Base-by-base conservation (phyloP, 1,140 invertebrate species). In the Diorhabda carinulata region DNA sequence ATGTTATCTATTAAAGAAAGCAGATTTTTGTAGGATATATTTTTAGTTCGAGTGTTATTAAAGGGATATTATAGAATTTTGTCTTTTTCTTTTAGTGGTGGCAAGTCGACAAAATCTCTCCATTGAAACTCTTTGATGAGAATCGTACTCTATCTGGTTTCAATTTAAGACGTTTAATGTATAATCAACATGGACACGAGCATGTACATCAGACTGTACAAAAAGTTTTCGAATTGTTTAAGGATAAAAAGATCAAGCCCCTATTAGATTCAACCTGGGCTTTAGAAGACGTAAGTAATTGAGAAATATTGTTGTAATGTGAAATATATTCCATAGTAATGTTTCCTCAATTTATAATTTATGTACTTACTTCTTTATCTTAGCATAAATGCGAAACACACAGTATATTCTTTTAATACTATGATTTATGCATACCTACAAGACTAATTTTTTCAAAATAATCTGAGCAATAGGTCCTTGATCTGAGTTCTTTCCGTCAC, bases 101-200 rank as follows among this genome's bases (percentile, higher is more conserved):
- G 92, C 92, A 94, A 85, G 92, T 94, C 25, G 93, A 95, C 80
- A 95, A 94, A 83, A 87, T 95, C 58, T 93, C 90, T 5, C 92
- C 93, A 2, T 88, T 95, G 73, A 95, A 94, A 82, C 82, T 96
- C 70, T 95, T 87, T 81, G 93, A 95, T 76, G 93, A 96, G 78
- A 96, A 95, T 83, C 93, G 94, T 82, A 89, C 87, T 59, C 83
- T 96, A 58, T 86, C 88, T 40, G 93, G 93, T 2, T 88, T 96
- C 78, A 93, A 95, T 83, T 84, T 95, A 71, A 89, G 93, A 58
- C 90, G 93, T 80, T 82, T 96, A 77, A 85, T 95, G 80, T 92
- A 92, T 81, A 89, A 92, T 72, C 91, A 95, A 76, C 88, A 89
- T 10, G 88, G 89, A 64, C 85, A 89, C 44, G 87, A 86, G 9